A percentile compares a stretch with the other conserved stretches of the same genome.
These are phyloP conservation scores for Catharus bicknelli DNA, from an alignment of 2,113 vertebrate species.

Conservation along the genomic window DNA sequence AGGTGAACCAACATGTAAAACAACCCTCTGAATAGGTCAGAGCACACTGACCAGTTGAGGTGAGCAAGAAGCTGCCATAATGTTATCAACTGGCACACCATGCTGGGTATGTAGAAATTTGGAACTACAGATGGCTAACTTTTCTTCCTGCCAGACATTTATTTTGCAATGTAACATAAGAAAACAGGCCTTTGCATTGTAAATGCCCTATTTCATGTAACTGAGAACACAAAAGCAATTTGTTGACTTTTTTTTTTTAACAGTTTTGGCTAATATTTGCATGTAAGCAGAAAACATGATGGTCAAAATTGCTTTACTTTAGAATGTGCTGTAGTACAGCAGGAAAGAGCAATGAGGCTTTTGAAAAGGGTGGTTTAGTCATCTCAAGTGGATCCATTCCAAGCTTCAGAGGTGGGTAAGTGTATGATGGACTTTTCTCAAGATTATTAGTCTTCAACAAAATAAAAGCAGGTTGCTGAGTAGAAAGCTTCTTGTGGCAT, in stretches of 20 bases:
- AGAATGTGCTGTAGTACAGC: not conserved
- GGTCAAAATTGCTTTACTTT: not conserved
- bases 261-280: not conserved
- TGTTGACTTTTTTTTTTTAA: not conserved
- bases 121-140: not conserved
- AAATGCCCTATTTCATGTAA: not conserved
- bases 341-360: not conserved
- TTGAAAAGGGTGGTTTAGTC: not conserved
- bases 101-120: not conserved
- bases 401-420: not conserved
- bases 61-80: not conserved
- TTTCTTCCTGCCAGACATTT: not conserved
- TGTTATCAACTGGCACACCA: not conserved
- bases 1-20: not conserved
- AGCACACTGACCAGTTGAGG: not conserved
- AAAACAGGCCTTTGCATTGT: not conserved
- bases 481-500: not conserved
- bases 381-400: not conserved
- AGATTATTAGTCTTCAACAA: not conserved
- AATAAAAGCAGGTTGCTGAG: not conserved
- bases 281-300: not conserved
- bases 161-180: conserved; percentile 3
- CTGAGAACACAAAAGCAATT: not conserved
- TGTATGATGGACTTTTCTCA: not conserved
- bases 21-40: not conserved